A percentile compares a stretch with the other conserved stretches of the same genome.
Evolutionary conservation across 2,797 vertebrate genomes (phyloP).

Genomic region (Anguilla marmorata): DNA sequence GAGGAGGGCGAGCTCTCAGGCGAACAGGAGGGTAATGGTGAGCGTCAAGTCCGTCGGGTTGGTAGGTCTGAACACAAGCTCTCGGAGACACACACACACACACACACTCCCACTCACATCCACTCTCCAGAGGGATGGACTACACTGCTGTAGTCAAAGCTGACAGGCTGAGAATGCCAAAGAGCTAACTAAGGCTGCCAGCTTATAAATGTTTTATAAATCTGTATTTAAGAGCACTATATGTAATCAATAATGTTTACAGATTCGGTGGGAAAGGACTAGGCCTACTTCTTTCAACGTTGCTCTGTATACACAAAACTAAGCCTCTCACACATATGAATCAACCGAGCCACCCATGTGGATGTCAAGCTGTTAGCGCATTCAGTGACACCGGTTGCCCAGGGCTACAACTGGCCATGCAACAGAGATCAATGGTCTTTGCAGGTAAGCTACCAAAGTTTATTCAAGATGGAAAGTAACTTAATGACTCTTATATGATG

Average conservation of each 20-base stretch:
- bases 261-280: too few species aligned
- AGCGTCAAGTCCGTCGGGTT: not conserved
- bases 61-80: not conserved
- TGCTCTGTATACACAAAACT: too few species aligned
- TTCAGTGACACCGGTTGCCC: not conserved
- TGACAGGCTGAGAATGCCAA: not conserved
- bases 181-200: not conserved
- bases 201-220: not conserved
- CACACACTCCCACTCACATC: not conserved
- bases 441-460: not conserved
- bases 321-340: not conserved
- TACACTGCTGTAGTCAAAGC: not conserved
- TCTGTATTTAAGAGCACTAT: not conserved
- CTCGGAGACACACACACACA: not conserved
- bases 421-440: not conserved
- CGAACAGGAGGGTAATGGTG: not conserved
- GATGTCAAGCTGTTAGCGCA: not conserved
- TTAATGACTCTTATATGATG: not conserved
- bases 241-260: not conserved
- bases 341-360: not conserved
- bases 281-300: too few species aligned
- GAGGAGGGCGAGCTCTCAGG: not conserved
- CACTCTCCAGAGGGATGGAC: not conserved
- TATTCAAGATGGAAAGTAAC: not conserved
- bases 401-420: not conserved